Percentiles rank a stretch among this genome's conserved stretches.
phyloP scores from a whole-genome alignment of 35 echinoderm and acorn worm genomes.

The Apostichopus californicus region DNA sequence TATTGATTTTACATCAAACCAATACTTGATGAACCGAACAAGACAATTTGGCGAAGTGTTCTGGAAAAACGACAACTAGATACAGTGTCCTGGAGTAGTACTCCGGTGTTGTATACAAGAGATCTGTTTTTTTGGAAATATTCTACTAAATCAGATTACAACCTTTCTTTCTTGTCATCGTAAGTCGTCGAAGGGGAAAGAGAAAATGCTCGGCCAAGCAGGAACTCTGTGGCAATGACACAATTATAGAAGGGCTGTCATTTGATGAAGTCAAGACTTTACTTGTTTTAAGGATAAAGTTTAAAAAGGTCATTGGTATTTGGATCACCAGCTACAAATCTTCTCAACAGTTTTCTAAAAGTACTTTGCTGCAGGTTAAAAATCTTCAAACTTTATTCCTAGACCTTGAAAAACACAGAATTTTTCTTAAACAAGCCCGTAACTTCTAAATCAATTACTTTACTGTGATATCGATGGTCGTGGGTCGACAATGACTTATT shows the following conservation, averaged over 20 bases:
- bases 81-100: not conserved
- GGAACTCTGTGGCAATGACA: not conserved
- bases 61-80: not conserved
- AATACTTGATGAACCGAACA: not conserved
- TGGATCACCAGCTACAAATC: no score
- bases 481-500: no score
- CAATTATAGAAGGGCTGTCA: not conserved
- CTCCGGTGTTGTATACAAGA: not conserved
- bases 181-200: not conserved
- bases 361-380: no score
- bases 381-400: no score
- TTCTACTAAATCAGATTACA: not conserved
- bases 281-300: no score
- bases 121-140: conserved; percentile 7
- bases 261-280: not conserved
- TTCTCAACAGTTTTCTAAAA: no score
- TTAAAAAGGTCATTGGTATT: no score
- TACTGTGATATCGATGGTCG: no score
- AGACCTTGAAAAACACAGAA: no score
- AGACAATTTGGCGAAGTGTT: not conserved
- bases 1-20: conserved; percentile 40
- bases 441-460: no score
- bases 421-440: no score
- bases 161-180: not conserved
- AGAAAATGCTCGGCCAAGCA: not conserved